Evolutionary conservation across 2,113 vertebrate species (phyloP).

Genomic region (Numida meleagris): DNA sequence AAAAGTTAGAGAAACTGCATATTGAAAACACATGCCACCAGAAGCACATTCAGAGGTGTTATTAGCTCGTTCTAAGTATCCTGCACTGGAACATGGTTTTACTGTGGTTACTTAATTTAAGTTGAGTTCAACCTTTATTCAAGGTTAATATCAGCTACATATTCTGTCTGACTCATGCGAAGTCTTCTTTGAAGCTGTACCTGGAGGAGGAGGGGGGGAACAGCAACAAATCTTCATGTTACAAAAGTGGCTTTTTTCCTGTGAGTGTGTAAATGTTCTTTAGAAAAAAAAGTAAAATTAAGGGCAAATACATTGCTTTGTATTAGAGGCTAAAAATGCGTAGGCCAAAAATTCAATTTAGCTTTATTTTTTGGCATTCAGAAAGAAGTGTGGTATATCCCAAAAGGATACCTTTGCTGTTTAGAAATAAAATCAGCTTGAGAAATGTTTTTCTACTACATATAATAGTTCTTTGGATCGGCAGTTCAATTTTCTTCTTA

Average conservation of each 20-base stretch:
- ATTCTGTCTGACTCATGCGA: neutral
- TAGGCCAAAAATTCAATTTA: neutral
- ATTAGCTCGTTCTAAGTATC: neutral
- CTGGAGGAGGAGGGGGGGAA: neutral
- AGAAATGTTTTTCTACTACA: neutral
- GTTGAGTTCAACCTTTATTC: neutral
- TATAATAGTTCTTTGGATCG: neutral
- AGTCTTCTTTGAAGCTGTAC: neutral
- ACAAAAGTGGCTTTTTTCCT: neutral
- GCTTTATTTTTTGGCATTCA: neutral
- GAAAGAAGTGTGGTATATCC: neutral
- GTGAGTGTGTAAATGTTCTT: neutral
- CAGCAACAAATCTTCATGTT: neutral
- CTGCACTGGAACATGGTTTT: neutral
- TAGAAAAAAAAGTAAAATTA: neutral
- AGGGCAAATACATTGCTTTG: neutral
- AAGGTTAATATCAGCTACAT: neutral
- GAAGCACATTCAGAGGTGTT: neutral
- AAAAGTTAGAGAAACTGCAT: neutral
- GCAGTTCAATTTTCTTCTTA: neutral
- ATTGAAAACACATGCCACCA: neutral
- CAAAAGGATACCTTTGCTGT: neutral
- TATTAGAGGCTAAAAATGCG: neutral
- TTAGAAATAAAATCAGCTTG: neutral
- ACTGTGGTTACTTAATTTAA: neutral